phyloP scores from a whole-genome alignment of 2,888 invertebrate genomes.

The Chelonus formosanus region DNA sequence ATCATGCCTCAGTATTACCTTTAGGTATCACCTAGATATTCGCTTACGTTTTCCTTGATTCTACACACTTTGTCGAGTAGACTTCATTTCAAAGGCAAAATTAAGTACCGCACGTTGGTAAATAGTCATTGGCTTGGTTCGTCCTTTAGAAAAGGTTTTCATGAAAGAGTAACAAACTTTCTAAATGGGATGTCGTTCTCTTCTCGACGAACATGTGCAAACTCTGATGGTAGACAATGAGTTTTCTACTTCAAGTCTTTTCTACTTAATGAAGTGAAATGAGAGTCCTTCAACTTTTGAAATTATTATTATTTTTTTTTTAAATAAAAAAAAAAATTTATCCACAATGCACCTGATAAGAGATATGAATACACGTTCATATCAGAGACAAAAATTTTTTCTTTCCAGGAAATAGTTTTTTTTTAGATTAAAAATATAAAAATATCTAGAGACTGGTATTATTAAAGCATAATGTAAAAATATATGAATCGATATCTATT shows the following conservation, averaged over 20 bases:
- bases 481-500: too few species aligned
- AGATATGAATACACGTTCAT: too few species aligned
- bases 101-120: slow-evolving; percentile 53
- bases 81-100: slow-evolving; percentile 61
- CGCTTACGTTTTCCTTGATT: background rate
- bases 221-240: too few species aligned
- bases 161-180: slow-evolving; percentile 2
- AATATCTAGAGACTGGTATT: too few species aligned
- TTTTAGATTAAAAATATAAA: too few species aligned
- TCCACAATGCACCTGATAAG: too few species aligned
- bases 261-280: slow-evolving; percentile 3
- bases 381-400: too few species aligned
- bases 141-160: background rate
- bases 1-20: slow-evolving; percentile 24
- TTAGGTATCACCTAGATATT: slow-evolving; percentile 31
- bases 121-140: slow-evolving; percentile 16
- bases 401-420: too few species aligned
- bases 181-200: slow-evolving; percentile 6
- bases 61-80: slow-evolving; percentile 33
- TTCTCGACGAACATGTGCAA: background rate
- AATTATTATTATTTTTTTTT: slow-evolving; percentile 11
- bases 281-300: background rate
- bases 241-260: background rate
- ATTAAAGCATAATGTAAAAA: too few species aligned
- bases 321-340: background rate